A percentile compares a stretch with the other conserved stretches of the same genome.
Evolutionary conservation across 2,888 invertebrate genomes (phyloP).

Genomic region (Liopterus haemorrhoidalis): DNA sequence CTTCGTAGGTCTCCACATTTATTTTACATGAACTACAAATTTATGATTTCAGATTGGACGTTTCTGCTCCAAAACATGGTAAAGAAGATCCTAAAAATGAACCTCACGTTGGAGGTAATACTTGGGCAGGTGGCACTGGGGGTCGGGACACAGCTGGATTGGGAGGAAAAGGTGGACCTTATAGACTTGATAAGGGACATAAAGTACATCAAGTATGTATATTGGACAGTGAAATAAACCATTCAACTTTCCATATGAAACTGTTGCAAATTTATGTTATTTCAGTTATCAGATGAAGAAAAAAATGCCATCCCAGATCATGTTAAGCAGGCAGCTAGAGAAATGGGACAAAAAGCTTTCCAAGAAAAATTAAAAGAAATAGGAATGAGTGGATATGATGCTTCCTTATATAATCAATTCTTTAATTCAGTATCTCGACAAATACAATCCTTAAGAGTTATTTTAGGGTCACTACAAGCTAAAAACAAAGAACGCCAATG

Average conservation of each 20-base stretch:
- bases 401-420: constrained; percentile 77
- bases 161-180: constrained; percentile 95
- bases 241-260: neutral
- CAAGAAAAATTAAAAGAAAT: constrained; percentile 83
- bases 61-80: constrained; percentile 82
- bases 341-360: constrained; percentile 88
- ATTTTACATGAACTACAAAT: no score
- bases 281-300: constrained; percentile 74
- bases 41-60: constrained; percentile 54
- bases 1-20: no score
- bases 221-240: constrained; percentile 1
- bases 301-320: constrained; percentile 87
- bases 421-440: constrained; percentile 71
- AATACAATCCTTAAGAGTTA: constrained; percentile 78
- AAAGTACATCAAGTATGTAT: constrained; percentile 74
- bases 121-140: constrained; percentile 94
- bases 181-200: constrained; percentile 88
- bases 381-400: constrained; percentile 91
- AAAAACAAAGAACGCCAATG: constrained; percentile 92
- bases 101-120: constrained; percentile 94
- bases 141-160: constrained; percentile 92
- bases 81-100: constrained; percentile 83
- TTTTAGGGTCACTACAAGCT: constrained; percentile 82
- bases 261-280: no score
- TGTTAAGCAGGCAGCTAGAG: constrained; percentile 80